Percentiles rank a stretch among this genome's conserved stretches.
These are phyloP conservation scores for Agapornis canus DNA, from an alignment of 2,797 vertebrate species.

Conservation along the genomic window DNA sequence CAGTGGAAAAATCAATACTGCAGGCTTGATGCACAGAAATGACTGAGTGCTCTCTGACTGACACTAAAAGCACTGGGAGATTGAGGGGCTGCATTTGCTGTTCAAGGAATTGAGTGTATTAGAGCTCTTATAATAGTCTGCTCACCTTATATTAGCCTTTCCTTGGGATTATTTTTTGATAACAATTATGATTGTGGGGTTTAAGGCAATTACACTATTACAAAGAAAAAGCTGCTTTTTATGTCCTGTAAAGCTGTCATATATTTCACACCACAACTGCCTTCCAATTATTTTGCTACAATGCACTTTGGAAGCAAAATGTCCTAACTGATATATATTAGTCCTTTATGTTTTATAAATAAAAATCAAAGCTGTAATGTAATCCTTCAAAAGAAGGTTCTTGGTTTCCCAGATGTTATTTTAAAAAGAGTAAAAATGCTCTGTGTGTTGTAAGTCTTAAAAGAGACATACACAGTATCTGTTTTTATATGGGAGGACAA, in stretches of 20 bases:
- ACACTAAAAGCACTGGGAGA: slow-evolving; percentile 95
- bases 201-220: slow-evolving; percentile 90
- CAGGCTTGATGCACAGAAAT: slow-evolving; percentile 94
- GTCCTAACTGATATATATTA: slow-evolving; percentile 87
- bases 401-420: slow-evolving; percentile 71
- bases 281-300: slow-evolving; percentile 92
- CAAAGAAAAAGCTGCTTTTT: slow-evolving; percentile 86
- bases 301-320: slow-evolving; percentile 83
- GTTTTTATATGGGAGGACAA: slow-evolving; percentile 2
- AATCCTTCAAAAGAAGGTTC: slow-evolving; percentile 81
- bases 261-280: slow-evolving; percentile 85
- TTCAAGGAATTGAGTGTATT: slow-evolving; percentile 88
- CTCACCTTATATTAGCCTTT: slow-evolving; percentile 95
- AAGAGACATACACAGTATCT: slow-evolving; percentile 7
- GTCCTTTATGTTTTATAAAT: slow-evolving; percentile 85
- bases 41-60: slow-evolving; percentile 98
- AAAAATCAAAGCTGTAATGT: slow-evolving; percentile 82
- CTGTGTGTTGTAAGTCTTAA: slow-evolving; percentile 19
- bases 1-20: slow-evolving; percentile 99
- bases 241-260: slow-evolving; percentile 87
- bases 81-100: slow-evolving; percentile 90
- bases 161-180: slow-evolving; percentile 91
- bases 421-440: slow-evolving; percentile 68
- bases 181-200: slow-evolving; percentile 88
- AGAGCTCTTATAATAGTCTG: slow-evolving; percentile 88